Evolutionary conservation across 2,113 vertebrate species (phyloP), one percentile per base, ranked within the genome.

Genomic region (Myiozetetes cayanensis): DNA sequence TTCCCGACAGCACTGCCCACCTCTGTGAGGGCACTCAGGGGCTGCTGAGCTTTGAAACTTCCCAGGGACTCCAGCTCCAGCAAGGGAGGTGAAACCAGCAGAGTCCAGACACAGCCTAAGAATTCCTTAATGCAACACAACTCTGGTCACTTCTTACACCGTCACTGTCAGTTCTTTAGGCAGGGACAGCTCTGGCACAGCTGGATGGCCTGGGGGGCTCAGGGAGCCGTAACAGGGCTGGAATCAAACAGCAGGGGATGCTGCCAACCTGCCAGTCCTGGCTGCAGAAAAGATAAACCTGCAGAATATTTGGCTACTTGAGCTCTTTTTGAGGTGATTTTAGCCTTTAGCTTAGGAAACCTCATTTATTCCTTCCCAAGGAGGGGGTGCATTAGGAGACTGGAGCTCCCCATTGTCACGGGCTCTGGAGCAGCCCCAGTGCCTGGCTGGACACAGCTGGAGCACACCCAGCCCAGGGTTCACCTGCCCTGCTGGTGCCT

Each of bases 1-100:
- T 16, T 25, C 52, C 30, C 1, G 5, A 0, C 1, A 0, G 25
- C 22, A 1, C 53, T 17, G 30, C 31, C n/a, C 62, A 50, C 0
- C 22, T 35, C 7, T 23, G 56, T 0, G 17, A 14, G 14, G 12
- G 39, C 53, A 39, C 1, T 10, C 53, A 20, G 4, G 10, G 66
- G 7, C 37, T 10, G 15, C 20, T 67, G 1, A 30, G 23, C 93
- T 46, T 14, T 46, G 67, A 21, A 44, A 15, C 27, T 33, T 47
- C 37, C 76, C 68, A 28, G 30, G 23, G 87, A 15, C n/a, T 72
- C 41, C 19, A 53, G 24, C 25, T 67, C 50, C 59, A 67, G 50
- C 37, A 46, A 43, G 53, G 35, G 44, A 59, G 27, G 53, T 21
- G 50, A 68, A 39, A 46, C 0, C 55, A 70, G 41, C 14, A 19